Conservation (phyloP, 2,888 invertebrate species). For the Drosophila meridionalis region DNA sequence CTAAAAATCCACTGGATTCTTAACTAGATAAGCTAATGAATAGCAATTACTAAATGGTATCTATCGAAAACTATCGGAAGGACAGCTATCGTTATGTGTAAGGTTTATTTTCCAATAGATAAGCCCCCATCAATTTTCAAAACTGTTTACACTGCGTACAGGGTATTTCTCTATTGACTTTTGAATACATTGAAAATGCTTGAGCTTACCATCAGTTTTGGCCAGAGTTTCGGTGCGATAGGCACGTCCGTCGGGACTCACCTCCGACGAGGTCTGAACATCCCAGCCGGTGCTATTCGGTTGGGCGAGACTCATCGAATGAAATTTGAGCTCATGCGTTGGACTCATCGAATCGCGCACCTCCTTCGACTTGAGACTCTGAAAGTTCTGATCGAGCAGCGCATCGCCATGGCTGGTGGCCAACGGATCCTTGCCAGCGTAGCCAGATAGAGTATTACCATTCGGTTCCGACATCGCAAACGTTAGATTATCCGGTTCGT, state of each 20-base stretch:
- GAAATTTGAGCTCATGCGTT: conserved; percentile 86
- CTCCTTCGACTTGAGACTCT: conserved; percentile 91
- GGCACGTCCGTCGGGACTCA: conserved; percentile 88
- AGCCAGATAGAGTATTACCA: conserved; percentile 83
- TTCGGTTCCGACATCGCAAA: conserved; percentile 82
- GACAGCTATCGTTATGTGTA: not conserved
- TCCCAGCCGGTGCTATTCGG: conserved; percentile 88
- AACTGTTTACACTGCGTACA: not conserved
- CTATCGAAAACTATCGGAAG: not conserved
- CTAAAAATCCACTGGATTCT: too few relatives aligned
- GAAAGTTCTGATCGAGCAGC: conserved; percentile 91
- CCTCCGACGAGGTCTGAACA: conserved; percentile 88
- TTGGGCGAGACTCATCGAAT: conserved; percentile 79
- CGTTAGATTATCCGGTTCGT: conserved; percentile 77
- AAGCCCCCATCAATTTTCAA: too few relatives aligned
- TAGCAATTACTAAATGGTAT: not conserved
- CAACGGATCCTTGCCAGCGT: conserved; percentile 83
- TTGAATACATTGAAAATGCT: not conserved
- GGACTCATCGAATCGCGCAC: conserved; percentile 92
- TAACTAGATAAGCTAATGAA: too few relatives aligned
- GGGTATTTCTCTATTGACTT: not conserved
- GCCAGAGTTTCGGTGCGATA: conserved; percentile 87
- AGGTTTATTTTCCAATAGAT: too few relatives aligned
- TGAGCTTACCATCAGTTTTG: conserved; percentile 87
- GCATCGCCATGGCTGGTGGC: conserved; percentile 89